Evolutionary conservation across 2,888 invertebrate genomes (phyloP).

Genomic region (Epinotia demarniana): DNA sequence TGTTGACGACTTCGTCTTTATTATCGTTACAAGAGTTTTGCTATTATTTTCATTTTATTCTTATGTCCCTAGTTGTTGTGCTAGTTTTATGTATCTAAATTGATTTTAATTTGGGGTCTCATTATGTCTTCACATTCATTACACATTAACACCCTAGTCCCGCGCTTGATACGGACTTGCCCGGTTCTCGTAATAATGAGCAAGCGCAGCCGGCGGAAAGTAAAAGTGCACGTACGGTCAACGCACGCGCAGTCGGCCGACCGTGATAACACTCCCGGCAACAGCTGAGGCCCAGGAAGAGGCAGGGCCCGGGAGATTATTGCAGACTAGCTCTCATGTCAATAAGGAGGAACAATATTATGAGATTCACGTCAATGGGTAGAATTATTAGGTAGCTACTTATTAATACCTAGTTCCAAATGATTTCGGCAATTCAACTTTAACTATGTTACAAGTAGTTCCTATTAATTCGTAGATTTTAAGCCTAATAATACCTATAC

Average conservation of each 20-base stretch:
- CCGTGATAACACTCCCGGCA: constrained; percentile 26
- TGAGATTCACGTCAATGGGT: not conserved
- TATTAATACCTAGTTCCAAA: not conserved
- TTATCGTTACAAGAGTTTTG: too few species aligned
- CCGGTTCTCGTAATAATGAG: constrained; percentile 43
- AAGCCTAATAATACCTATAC: too few species aligned
- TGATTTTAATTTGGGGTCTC: not conserved
- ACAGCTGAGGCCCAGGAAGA: constrained; percentile 5
- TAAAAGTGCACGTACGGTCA: constrained; percentile 76
- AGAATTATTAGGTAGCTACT: not conserved
- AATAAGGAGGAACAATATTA: not conserved
- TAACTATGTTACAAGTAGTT: not conserved
- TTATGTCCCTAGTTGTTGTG: too few species aligned
- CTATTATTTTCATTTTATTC: too few species aligned
- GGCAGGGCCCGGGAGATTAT: not conserved
- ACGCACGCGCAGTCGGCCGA: constrained; percentile 61
- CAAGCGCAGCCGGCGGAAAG: constrained; percentile 68
- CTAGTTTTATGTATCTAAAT: too few species aligned
- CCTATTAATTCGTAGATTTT: not conserved
- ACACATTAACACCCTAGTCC: not conserved
- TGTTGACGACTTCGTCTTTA: too few species aligned
- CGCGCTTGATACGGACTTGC: constrained; percentile 16
- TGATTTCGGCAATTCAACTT: not conserved
- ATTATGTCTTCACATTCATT: not conserved
- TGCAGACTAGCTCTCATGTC: not conserved